Conservation (phyloP, 2,113 vertebrate species). For the Empidonax traillii region DNA sequence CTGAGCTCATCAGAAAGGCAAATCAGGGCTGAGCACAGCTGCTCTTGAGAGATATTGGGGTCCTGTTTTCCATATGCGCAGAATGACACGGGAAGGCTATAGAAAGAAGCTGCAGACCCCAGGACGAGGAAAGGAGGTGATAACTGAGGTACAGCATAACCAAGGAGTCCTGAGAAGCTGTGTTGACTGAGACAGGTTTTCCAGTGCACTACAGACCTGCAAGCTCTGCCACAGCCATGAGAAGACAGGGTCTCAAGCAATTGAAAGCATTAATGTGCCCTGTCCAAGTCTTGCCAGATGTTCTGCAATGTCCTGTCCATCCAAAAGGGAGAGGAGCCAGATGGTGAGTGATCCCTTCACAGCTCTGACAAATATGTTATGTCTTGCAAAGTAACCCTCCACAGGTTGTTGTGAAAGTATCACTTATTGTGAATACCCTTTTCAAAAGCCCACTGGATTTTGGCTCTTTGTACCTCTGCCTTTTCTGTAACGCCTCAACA, state of each 20-base stretch:
- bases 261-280: rapidly evolving
- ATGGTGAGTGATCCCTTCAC: not conserved
- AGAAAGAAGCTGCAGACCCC: not conserved
- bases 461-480: not conserved
- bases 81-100: not conserved
- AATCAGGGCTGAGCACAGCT: not conserved
- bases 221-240: rapidly evolving
- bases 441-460: not conserved
- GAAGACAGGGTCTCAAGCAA: not conserved
- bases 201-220: not conserved
- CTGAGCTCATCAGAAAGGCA: not conserved
- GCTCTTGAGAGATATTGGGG: rapidly evolving
- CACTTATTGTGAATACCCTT: not conserved
- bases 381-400: not conserved
- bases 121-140: not conserved
- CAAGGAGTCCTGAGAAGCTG: not conserved
- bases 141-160: not conserved
- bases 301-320: not conserved
- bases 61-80: not conserved
- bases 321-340: not conserved
- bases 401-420: not conserved
- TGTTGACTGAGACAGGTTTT: not conserved
- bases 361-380: not conserved
- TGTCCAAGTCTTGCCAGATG: not conserved
- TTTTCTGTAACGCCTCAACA: not conserved